phyloP scores from a whole-genome alignment of 2,888 invertebrate genomes.

The Nomada ferruginata region DNA sequence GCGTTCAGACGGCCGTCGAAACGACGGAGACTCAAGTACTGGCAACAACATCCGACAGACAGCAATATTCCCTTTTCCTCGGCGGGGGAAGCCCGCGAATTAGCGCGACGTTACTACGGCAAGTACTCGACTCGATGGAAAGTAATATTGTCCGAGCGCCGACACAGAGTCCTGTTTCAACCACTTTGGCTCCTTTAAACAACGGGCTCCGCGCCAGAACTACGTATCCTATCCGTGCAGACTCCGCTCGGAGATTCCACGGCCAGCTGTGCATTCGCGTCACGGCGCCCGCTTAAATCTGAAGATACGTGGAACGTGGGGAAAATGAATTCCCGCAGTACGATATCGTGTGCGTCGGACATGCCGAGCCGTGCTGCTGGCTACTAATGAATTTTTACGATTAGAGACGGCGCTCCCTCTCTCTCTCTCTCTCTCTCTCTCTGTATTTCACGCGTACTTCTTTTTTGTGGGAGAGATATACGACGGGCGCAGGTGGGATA shows the following conservation, averaged over 20 bases:
- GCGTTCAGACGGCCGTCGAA: conserved; percentile 26
- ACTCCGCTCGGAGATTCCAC: conserved; percentile 43
- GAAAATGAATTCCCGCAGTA: conserved; percentile 65
- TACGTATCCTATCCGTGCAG: conserved; percentile 53
- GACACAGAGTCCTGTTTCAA: conserved; percentile 61
- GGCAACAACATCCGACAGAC: conserved; percentile 50
- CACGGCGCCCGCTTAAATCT: conserved; percentile 66
- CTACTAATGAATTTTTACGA: conserved; percentile 51
- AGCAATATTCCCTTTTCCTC: conserved; percentile 65
- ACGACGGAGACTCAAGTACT: conserved; percentile 51
- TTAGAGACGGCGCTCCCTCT: conserved; percentile 17
- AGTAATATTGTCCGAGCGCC: conserved; percentile 70
- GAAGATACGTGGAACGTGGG: conserved; percentile 55
- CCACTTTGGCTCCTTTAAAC: conserved; percentile 66
- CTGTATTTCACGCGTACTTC: conserved; percentile 1
- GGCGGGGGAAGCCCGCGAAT: conserved; percentile 58
- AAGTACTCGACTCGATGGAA: conserved; percentile 65
- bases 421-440: no score
- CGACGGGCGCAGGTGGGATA: not conserved
- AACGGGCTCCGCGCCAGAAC: conserved; percentile 68
- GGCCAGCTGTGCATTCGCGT: conserved; percentile 59
- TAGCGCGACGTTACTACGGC: conserved; percentile 65
- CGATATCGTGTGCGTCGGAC: conserved; percentile 41
- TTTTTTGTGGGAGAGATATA: not conserved
- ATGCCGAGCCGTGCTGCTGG: conserved; percentile 6